Percentiles rank a stretch among this genome's conserved stretches.
phyloP scores from a whole-genome alignment of 2,888 invertebrate species.

The Piscicola geometra region DNA sequence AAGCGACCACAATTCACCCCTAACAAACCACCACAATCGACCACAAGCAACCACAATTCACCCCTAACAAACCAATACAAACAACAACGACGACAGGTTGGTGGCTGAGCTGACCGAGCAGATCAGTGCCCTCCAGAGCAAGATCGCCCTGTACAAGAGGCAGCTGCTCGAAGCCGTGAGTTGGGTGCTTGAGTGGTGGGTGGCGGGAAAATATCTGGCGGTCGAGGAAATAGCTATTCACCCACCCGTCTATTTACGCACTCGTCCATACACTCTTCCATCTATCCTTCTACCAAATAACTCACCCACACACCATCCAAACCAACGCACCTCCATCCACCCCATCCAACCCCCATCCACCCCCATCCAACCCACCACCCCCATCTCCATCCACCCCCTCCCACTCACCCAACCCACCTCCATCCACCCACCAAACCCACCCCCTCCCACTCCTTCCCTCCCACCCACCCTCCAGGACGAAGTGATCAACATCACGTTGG shows the following conservation, averaged over 20 bases:
- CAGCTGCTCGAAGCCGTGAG: constrained; percentile 56
- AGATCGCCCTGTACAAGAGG: constrained; percentile 54
- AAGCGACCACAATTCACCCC: no score
- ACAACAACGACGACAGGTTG: constrained; percentile 42
- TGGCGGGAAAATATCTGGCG: no score
- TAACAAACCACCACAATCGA: no score
- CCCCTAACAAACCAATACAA: no score
- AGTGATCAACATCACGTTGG: constrained; percentile 55
- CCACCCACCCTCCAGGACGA: constrained; percentile 50
- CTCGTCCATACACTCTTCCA: no score
- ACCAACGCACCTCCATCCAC: no score
- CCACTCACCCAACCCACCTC: neutral
- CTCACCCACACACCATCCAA: no score
- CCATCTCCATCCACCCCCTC: neutral
- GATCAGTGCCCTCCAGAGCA: constrained; percentile 50
- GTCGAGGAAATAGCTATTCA: no score
- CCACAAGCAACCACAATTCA: no score
- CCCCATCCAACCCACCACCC: neutral
- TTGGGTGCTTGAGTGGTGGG: constrained; percentile 37
- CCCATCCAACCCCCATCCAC: no score
- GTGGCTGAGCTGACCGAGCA: constrained; percentile 51
- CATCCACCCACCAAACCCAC: neutral
- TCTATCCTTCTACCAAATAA: no score
- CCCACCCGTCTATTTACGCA: no score
- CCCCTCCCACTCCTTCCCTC: neutral